Evolutionary conservation across 2,113 vertebrate species (phyloP), one percentile per base, ranked within the genome.

Genomic region (Anseranas semipalmata): DNA sequence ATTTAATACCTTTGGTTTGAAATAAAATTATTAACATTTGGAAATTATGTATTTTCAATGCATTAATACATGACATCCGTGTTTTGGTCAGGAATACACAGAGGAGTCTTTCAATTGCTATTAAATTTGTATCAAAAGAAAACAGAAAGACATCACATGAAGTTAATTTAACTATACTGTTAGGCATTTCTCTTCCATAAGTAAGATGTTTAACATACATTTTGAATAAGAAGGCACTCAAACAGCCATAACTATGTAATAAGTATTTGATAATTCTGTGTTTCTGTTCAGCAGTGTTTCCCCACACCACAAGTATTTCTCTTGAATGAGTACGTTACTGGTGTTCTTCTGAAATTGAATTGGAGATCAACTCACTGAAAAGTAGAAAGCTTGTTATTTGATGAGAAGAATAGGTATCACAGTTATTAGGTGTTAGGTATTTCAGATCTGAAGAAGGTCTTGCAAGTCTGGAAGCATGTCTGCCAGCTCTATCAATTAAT

Each of bases 201-300:
- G 77, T 67, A 85, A 20, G 55, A 46, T 65, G 52, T 81, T 78
- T 94, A 63, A 43, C 25, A 93, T 70, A 48, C 28, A 35, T 85
- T 76, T 66, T 67, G 58, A 74, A 16, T 71, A 87, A 83, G 52
- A 77, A 52, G 62, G 45, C 48, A 60, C 87, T 90, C 87, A 27
- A 66, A n/a, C 25, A 30, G 24, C 27, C n/a, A 19, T 32, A 53
- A 50, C 55, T 27, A 4, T 73, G 8, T 72, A 50, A 35, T 65
- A 71, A 76, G 53, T 58, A 79, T 94, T 85, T 62, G 63, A 71
- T 83, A 95, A 72, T 74, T 59, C 37, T 43, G 33, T 43, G 33
- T 68, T 95, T 96, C 82, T 37, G 71, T 89, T 92, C 86, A 85
- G 79, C 65, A n/a, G 7, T 90, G 39, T 86, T 94, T 80, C 60